Evolutionary conservation across 2,113 vertebrate genomes (phyloP), one percentile per base, ranked within the genome.

Genomic region (Oryzias curvinotus): DNA sequence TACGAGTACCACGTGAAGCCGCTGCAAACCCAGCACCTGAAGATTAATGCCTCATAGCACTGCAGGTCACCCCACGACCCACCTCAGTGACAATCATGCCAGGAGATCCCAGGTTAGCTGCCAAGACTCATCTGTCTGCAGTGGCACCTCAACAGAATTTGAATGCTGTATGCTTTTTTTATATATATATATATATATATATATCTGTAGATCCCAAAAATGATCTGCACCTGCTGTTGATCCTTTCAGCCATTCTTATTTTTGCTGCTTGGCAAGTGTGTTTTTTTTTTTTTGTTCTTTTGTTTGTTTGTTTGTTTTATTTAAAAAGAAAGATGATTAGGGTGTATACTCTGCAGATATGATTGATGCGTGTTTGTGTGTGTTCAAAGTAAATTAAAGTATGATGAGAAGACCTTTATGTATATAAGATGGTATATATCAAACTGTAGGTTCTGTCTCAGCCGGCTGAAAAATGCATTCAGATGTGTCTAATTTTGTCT

Each of bases 1-100:
- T 99, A 99, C 18, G 96, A 99, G 82, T 98, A 97, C 88, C 97
- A 99, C 14, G 93, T 99, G 85, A 99, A 99, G 82, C 95, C 95
- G 62, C 91, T 99, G 75, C 97, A 99, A 88, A 98, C 95, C 72
- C 96, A 96, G 67, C 97, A 99, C 91, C 91, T 97, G 88, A 98
- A 96, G 91, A 95, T 91, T 90, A 94, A 85, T 62, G 92, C 93
- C 71, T 94, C 94, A 43, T 98, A 98, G 93, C 88, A 57, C 30
- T n/a, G 1, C 50, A 1, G 30, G n/a, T 53, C 63, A 3, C 52
- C 52, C 50, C 25, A 21, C n/a, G 62, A 13, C 61, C 52, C 61
- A 67, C 70, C 74, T 83, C 80, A 81, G 70, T 58, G 92, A 93
- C 90, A 92, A 92, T 93, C 68, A 66, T 64, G 71, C 84, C 84